Evolutionary conservation across 30 jellyfish, hydroid and myxozoan genomes (phyloP), one percentile per base, ranked within the genome.

Genomic region (Pseudorhiza aurosa): DNA sequence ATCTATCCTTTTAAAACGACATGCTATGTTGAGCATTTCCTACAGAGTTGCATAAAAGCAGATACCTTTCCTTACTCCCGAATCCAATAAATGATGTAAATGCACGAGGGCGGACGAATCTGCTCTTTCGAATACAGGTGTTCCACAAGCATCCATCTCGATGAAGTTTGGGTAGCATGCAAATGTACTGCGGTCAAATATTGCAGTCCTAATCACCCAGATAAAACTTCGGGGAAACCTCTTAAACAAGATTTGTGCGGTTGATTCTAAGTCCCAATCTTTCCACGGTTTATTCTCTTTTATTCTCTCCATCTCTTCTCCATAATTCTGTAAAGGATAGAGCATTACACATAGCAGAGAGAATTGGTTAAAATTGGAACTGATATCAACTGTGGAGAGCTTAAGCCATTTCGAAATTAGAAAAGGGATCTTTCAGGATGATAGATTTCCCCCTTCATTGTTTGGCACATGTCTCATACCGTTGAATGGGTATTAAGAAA

Each of bases 231-330:
- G 40, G 5, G 81, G 85, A 39, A 82, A 83, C 44, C 81, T 59
- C 45, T 69, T 77, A 33, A 64, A 57, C 18, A 90, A 19, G 12
- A 83, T 30, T 49, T 90, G 83, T 0, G 96, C 88, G 1, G 96
- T 82, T 32, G 87, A 58, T 56, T 90, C 97, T 19, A 82, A 75
- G 35, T 85, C 85, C 88, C 75, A 90, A 53, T 90, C 97, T 25
- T 43, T 75, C 96, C 96, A 90, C 11, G 91, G 85, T 18, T 68
- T 68, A 60, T 89, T 90, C 25, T 90, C 97, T 55, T 92, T 70
- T 25, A 51, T 90, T 18, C 28, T 62, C 58, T 56, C 82, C 97
- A 90, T 90, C 19, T 76, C 89, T 65, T 82, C 89, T 25, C 49
- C 31, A 47, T 63, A 73, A 57, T 90, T 92, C 97, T 90, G 56